These are phyloP conservation scores for Halichoerus grypus DNA, from an alignment of 2,113 vertebrate genomes.

Conservation along the genomic window DNA sequence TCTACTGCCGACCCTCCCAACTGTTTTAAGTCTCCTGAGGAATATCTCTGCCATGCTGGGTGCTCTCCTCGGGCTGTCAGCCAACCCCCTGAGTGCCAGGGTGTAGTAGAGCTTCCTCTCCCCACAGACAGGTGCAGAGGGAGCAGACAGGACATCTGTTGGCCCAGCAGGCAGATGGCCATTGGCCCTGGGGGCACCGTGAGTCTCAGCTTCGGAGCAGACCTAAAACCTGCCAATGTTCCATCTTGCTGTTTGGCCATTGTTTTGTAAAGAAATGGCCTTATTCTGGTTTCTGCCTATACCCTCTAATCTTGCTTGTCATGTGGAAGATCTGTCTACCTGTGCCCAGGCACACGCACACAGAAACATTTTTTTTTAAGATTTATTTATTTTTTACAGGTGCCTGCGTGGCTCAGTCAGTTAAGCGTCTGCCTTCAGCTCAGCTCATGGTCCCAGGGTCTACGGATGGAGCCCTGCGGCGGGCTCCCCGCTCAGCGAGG, in stretches of 20 bases:
- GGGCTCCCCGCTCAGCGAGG: background rate
- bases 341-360: too few relatives aligned
- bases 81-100: background rate
- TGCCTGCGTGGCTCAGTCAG: too few relatives aligned
- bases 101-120: background rate
- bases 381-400: too few relatives aligned
- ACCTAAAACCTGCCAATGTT: background rate
- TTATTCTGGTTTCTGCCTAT: background rate
- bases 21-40: background rate
- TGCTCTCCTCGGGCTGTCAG: background rate
- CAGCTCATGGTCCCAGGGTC: background rate
- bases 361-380: background rate
- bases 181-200: background rate
- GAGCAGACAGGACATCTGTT: background rate
- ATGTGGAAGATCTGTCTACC: background rate
- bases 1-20: background rate
- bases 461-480: background rate
- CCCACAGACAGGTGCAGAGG: background rate
- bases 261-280: background rate
- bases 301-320: background rate
- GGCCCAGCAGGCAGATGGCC: too few relatives aligned
- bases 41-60: rapidly evolving
- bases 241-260: background rate
- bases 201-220: background rate
- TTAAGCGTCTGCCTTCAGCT: background rate